These are phyloP conservation scores for Apodemia zela DNA, from an alignment of 2,888 invertebrate species.

Conservation along the genomic window DNA sequence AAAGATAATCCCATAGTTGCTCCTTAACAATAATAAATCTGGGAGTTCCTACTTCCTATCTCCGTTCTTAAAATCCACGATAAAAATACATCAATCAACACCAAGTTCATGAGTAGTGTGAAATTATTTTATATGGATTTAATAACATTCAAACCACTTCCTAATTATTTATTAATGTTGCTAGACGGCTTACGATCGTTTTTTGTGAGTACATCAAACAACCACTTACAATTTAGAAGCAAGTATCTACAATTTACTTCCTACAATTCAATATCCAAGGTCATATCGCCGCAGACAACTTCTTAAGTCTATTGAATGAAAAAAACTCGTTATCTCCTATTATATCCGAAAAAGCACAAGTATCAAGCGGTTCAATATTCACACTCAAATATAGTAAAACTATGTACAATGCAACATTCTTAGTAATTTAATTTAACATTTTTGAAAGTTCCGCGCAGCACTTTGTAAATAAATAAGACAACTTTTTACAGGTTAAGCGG, in stretches of 20 bases:
- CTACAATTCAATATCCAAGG: conserved; percentile 80
- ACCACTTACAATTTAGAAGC: conserved; percentile 78
- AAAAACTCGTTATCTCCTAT: conserved; percentile 60
- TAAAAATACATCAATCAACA: background rate
- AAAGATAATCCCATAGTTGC: background rate
- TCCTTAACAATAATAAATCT: background rate
- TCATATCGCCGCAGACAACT: conserved; percentile 71
- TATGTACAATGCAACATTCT: background rate
- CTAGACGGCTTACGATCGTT: conserved; percentile 58
- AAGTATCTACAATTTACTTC: conserved; percentile 77
- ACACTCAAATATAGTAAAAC: background rate
- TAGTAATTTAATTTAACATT: conserved; percentile 31
- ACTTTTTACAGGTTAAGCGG: conserved; percentile 58
- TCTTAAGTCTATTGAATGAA: conserved; percentile 65
- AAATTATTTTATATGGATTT: conserved; percentile 18
- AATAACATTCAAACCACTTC: conserved; percentile 29
- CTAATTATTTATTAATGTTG: conserved; percentile 41
- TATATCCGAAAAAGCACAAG: conserved; percentile 42
- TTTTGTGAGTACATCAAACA: conserved; percentile 78
- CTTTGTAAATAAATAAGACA: conserved; percentile 49
- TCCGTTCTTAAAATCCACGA: no score
- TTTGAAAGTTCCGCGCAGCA: conserved; percentile 71
- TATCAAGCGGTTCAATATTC: conserved; percentile 20
- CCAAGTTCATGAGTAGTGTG: conserved; percentile 2
- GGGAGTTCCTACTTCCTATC: background rate